These are phyloP conservation scores for Pelodytes ibericus DNA, from an alignment of 2,797 vertebrate species.

Conservation along the genomic window DNA sequence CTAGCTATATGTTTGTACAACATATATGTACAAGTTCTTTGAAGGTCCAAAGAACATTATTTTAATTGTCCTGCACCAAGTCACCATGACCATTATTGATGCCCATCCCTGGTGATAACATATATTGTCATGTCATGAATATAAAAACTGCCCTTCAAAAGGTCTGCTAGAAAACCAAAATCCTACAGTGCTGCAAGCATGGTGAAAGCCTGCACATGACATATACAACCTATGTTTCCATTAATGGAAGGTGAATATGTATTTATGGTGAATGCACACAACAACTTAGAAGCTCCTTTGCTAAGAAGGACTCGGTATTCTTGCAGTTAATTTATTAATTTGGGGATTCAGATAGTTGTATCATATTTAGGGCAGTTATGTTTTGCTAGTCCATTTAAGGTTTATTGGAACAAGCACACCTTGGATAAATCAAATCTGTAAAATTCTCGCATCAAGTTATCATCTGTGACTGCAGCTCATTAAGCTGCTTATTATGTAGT, in stretches of 20 bases:
- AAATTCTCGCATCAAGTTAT: constrained; percentile 42
- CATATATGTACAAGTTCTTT: too few relatives aligned
- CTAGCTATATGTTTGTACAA: too few relatives aligned
- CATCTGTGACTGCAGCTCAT: constrained; percentile 45
- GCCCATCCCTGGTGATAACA: too few relatives aligned
- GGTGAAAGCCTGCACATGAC: too few relatives aligned
- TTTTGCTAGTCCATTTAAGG: constrained; percentile 24
- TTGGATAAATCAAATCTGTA: constrained; percentile 43
- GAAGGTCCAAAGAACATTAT: too few relatives aligned
- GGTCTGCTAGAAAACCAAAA: too few relatives aligned
- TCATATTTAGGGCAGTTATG: constrained; percentile 11
- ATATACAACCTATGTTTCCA: too few relatives aligned
- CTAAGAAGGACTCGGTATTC: neutral
- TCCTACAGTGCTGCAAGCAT: too few relatives aligned
- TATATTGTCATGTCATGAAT: too few relatives aligned
- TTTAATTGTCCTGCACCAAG: too few relatives aligned
- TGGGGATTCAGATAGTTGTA: constrained; percentile 32
- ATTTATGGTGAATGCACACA: neutral
- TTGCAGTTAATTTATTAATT: constrained; percentile 29
- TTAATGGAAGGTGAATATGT: neutral
- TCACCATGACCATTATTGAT: too few relatives aligned
- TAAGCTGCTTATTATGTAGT: constrained; percentile 47
- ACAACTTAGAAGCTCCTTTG: neutral
- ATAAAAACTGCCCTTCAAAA: too few relatives aligned
- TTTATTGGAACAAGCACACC: constrained; percentile 33